Evolutionary conservation across 2,888 invertebrate species (phyloP).

Genomic region (Clanis bilineata): DNA sequence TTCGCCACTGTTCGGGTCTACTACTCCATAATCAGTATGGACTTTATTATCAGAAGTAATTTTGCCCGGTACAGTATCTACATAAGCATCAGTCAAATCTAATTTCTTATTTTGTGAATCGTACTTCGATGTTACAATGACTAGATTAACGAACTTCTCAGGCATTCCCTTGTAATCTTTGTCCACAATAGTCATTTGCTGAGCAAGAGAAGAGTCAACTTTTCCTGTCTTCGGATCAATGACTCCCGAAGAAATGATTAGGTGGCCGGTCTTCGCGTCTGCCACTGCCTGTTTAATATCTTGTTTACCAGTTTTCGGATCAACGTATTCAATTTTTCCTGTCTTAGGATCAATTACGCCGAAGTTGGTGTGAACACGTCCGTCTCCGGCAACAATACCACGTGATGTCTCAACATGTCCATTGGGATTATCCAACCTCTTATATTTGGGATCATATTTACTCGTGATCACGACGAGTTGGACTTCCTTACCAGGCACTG

Average conservation of each 20-base stretch:
- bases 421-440: slow-evolving; percentile 78
- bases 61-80: slow-evolving; percentile 57
- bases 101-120: slow-evolving; percentile 72
- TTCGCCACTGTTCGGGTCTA: slow-evolving; percentile 80
- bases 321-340: slow-evolving; percentile 79
- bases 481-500: slow-evolving; percentile 72
- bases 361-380: slow-evolving; percentile 77
- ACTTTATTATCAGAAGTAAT: slow-evolving; percentile 70
- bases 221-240: slow-evolving; percentile 83
- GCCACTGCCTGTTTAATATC: slow-evolving; percentile 82
- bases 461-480: slow-evolving; percentile 79
- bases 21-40: slow-evolving; percentile 78
- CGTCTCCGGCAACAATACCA: slow-evolving; percentile 62
- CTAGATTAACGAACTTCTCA: slow-evolving; percentile 68
- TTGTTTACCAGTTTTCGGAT: slow-evolving; percentile 79
- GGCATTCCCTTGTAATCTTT: slow-evolving; percentile 52
- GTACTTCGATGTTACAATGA: slow-evolving; percentile 77
- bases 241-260: slow-evolving; percentile 78
- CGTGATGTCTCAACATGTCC: slow-evolving; percentile 76
- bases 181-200: slow-evolving; percentile 74
- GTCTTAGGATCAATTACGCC: slow-evolving; percentile 81
- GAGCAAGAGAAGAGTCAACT: slow-evolving; percentile 74
- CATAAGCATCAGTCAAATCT: slow-evolving; percentile 68
- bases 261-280: slow-evolving; percentile 80
- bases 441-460: slow-evolving; percentile 81